Base-by-base conservation (phyloP, 1,140 invertebrate species). In the Atta colombica region DNA sequence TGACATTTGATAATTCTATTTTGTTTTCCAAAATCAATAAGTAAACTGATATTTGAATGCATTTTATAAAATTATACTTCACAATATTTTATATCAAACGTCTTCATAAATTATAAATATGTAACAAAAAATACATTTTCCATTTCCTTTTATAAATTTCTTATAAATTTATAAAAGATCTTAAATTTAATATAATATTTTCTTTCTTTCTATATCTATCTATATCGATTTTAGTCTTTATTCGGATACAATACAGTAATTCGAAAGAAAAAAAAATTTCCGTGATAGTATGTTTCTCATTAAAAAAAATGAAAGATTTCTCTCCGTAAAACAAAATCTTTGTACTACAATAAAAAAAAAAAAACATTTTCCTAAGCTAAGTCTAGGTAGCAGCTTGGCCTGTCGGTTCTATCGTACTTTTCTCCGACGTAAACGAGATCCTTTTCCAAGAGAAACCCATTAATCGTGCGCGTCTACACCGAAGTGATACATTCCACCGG, bases 391-490 rank as follows among this genome's bases (percentile, higher is more conserved):
- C 77, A 89, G 60, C 51, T 58, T 58, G n/a, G 49, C 25, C 31
- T 63, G 66, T 77, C 66, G 61, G 86, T 66, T 71, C 58, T 66
- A 66, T 71, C 75, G 80, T 87, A 61, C 69, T 58, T 90, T 90
- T 82, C 86, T 66, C 49, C 81, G 81, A 90, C 89, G 87, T 82
- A 88, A 90, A 90, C 86, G 89, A 90, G 89, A 90, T 90, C 87
- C 89, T 88, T 90, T 90, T 88, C 89, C 81, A 90, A 82, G 89
- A 81, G 89, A 66, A 86, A 66, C 35, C 81, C 89, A 90, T 90
- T 90, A 90, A 90, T 90, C 89, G 90, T 85, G 85, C 88, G 77
- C 86, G 81, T 90, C 89, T 90, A 90, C 89, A 66, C 61, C 86
- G 71, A 78, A 86, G 86, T 90, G 89, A 90, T 90, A 90, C 89